A percentile compares a stretch with the other conserved stretches of the same genome.
These are phyloP conservation scores for Leptopterna dolabrata DNA, from an alignment of 2,888 invertebrate species.

Conservation along the genomic window DNA sequence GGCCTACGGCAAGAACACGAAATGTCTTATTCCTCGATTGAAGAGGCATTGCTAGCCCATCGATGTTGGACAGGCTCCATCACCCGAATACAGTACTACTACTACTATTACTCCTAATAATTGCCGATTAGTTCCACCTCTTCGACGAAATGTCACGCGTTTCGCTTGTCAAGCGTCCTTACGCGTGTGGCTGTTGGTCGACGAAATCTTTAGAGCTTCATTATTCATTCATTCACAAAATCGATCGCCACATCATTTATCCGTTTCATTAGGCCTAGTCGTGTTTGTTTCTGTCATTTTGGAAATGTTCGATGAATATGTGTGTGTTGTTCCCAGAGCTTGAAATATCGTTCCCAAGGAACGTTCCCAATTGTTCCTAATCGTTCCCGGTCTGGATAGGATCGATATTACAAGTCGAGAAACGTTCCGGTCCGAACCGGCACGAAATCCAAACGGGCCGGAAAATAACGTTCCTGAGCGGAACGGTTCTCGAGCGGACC, in stretches of 20 bases:
- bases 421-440: no score
- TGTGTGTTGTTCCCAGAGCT: no score
- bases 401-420: no score
- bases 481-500: no score
- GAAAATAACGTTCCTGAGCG: no score
- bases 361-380: no score
- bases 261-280: background rate
- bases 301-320: background rate
- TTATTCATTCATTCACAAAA: background rate
- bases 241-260: background rate
- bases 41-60: background rate
- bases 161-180: background rate
- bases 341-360: no score
- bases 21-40: no score
- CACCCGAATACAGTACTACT: background rate
- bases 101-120: background rate
- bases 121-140: conserved; percentile 7
- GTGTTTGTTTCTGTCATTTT: background rate
- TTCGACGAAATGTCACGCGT: background rate
- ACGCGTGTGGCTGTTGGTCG: background rate
- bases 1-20: background rate
- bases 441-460: no score
- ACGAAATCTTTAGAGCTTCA: background rate
- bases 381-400: no score
- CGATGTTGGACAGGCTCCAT: background rate